phyloP scores from a whole-genome alignment of 2,797 vertebrate species.

The Streptopelia turtur region DNA sequence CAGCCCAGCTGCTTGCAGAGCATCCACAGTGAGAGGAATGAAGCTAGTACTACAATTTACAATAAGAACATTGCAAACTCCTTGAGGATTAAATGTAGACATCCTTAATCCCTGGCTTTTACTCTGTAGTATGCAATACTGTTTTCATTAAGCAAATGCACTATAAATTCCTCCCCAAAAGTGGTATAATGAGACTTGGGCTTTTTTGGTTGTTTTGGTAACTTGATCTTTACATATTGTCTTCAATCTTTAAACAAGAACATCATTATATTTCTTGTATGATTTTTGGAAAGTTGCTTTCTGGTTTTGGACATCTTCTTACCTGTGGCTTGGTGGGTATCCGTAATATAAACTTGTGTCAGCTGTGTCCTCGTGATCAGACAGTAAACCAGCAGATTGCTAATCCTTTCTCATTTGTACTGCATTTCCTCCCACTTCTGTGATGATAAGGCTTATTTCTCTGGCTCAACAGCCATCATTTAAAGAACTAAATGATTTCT shows the following conservation, averaged over 20 bases:
- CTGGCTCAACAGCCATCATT: neutral
- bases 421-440: neutral
- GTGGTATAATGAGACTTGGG: neutral
- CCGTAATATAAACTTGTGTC: neutral
- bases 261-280: neutral
- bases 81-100: conserved; percentile 12
- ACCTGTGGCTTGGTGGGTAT: neutral
- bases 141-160: conserved; percentile 1
- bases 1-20: neutral
- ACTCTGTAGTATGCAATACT: neutral
- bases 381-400: neutral
- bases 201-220: neutral
- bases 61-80: neutral
- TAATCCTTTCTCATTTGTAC: neutral
- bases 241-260: neutral
- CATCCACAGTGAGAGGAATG: neutral
- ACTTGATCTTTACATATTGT: neutral
- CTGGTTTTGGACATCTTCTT: neutral
- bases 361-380: neutral
- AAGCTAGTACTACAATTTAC: neutral
- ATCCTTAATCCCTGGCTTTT: neutral
- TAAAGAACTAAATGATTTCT: conserved; percentile 8
- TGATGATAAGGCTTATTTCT: neutral
- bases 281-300: neutral
- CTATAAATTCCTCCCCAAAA: conserved; percentile 10